phyloP scores from a whole-genome alignment of 2,888 invertebrate genomes.

The Parascotia fuliginaria region DNA sequence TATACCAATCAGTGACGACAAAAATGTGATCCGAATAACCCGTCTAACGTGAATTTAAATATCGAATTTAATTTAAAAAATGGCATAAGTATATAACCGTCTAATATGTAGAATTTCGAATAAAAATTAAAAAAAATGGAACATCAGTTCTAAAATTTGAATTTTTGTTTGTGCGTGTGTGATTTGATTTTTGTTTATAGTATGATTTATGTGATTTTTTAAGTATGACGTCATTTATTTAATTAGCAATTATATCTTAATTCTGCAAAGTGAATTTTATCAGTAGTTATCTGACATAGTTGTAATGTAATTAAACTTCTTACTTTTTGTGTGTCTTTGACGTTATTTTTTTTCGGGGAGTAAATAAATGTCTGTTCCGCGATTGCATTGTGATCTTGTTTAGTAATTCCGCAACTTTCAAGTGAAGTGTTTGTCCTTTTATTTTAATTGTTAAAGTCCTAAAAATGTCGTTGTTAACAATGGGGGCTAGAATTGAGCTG shows the following conservation, averaged over 20 bases:
- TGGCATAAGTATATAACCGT: too few species aligned
- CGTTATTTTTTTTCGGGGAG: slow-evolving; percentile 36
- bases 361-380: slow-evolving; percentile 39
- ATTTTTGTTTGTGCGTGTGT: neutral
- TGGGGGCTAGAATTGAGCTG: slow-evolving; percentile 56
- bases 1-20: neutral
- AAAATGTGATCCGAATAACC: slow-evolving; percentile 30
- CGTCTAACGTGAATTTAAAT: slow-evolving; percentile 4
- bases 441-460: neutral
- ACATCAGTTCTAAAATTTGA: slow-evolving; percentile 3
- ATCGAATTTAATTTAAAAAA: slow-evolving; percentile 9
- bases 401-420: slow-evolving; percentile 28
- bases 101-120: slow-evolving; percentile 4
- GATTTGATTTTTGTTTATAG: neutral
- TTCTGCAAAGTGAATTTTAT: slow-evolving; percentile 25
- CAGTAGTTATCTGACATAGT: slow-evolving; percentile 23
- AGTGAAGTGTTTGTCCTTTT: slow-evolving; percentile 17
- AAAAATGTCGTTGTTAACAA: slow-evolving; percentile 46
- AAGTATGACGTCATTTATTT: neutral
- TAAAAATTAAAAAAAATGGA: slow-evolving; percentile 10
- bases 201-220: neutral
- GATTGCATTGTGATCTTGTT: slow-evolving; percentile 18
- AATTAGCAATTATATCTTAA: slow-evolving; percentile 1
- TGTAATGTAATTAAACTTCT: too few species aligned
- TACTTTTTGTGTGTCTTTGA: slow-evolving; percentile 27